Evolutionary conservation across 1,140 invertebrate genomes (phyloP).

Genomic region (Nomia melanderi): DNA sequence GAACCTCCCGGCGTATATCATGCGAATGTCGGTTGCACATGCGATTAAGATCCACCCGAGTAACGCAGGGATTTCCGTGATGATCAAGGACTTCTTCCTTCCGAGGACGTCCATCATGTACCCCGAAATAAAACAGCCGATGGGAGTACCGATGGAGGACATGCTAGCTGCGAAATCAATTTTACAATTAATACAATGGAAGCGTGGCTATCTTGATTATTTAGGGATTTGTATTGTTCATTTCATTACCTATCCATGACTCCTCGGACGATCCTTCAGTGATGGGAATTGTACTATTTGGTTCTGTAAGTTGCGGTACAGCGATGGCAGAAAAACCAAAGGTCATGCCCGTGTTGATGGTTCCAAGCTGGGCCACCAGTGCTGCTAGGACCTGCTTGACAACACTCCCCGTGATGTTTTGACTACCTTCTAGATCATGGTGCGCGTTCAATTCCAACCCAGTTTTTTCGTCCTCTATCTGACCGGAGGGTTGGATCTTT

Average conservation of each 20-base stretch:
- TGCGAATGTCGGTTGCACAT: constrained; percentile 81
- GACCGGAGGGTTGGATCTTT: constrained; percentile 63
- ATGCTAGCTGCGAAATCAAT: constrained; percentile 83
- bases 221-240: constrained; percentile 13
- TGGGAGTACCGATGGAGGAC: constrained; percentile 86
- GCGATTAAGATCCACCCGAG: constrained; percentile 86
- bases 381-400: constrained; percentile 84
- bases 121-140: constrained; percentile 87
- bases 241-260: constrained; percentile 86
- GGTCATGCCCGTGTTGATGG: constrained; percentile 87
- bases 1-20: constrained; percentile 85
- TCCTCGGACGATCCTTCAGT: constrained; percentile 80
- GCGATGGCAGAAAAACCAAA: constrained; percentile 89
- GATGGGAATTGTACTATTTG: constrained; percentile 82
- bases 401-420: constrained; percentile 79
- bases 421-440: constrained; percentile 68
- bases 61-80: constrained; percentile 86
- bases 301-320: constrained; percentile 84
- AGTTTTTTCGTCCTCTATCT: constrained; percentile 66
- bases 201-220: constrained; percentile 46
- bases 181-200: background rate
- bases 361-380: constrained; percentile 85
- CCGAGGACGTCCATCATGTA: constrained; percentile 87
- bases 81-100: constrained; percentile 84
- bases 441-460: constrained; percentile 47